Conservation (phyloP, 2,113 vertebrate genomes). For the Mohoua ochrocephala region DNA sequence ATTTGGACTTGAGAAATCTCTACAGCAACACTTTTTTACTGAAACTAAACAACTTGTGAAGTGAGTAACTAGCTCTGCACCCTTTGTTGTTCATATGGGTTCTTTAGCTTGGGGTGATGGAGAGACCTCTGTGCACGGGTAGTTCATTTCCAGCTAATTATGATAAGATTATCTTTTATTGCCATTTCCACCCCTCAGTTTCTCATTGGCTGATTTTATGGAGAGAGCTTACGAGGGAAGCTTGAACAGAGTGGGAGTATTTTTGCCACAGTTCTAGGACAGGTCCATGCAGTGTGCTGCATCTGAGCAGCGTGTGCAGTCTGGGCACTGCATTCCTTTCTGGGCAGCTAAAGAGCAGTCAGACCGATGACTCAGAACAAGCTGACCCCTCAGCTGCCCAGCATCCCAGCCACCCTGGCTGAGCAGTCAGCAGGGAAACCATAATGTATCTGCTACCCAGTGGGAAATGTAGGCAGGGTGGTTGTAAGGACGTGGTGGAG, state of each 20-base stretch:
- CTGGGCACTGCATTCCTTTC: neutral
- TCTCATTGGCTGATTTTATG: neutral
- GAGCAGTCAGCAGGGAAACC: neutral
- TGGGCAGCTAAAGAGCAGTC: neutral
- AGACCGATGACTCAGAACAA: neutral
- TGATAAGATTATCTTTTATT: neutral
- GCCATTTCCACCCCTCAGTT: neutral
- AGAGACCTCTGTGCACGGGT: neutral
- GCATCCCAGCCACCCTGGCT: neutral
- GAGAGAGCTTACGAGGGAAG: neutral
- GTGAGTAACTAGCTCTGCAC: conserved; percentile 41
- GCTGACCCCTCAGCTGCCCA: neutral
- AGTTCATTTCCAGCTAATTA: neutral
- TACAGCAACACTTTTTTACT: conserved; percentile 66
- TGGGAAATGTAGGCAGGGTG: neutral
- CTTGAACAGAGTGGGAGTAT: neutral
- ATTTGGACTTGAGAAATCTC: conserved; percentile 80
- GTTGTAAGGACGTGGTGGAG: neutral
- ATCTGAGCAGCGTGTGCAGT: neutral
- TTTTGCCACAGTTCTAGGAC: neutral
- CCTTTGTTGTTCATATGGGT: conserved; percentile 7
- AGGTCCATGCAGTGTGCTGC: neutral
- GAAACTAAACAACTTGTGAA: conserved; percentile 70
- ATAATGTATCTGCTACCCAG: rapidly evolving
- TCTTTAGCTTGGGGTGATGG: neutral